phyloP scores from a whole-genome alignment of 2,113 vertebrate species.

The Pogona vitticeps region DNA sequence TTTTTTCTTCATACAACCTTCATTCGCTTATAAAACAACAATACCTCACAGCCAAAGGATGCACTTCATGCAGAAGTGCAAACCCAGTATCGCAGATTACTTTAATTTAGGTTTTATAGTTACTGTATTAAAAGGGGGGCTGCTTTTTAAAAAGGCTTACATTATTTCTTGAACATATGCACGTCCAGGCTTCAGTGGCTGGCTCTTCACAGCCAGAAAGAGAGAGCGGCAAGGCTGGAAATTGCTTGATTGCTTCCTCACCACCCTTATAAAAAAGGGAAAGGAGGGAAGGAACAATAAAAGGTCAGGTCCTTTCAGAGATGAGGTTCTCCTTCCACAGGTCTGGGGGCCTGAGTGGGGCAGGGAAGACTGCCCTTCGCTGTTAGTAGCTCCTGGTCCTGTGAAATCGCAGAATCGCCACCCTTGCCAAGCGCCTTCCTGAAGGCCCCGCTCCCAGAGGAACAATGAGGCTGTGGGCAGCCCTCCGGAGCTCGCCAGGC shows the following conservation, averaged over 20 bases:
- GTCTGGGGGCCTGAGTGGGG: no score
- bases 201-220: no score
- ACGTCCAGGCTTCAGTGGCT: background rate
- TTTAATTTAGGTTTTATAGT: background rate
- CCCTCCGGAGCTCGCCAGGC: background rate
- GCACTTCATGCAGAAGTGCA: background rate
- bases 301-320: background rate
- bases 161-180: background rate
- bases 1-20: no score
- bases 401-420: background rate
- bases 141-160: background rate
- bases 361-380: background rate
- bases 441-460: background rate
- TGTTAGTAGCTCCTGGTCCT: background rate
- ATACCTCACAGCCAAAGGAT: no score
- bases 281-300: background rate
- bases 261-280: background rate
- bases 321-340: no score
- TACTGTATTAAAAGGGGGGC: no score
- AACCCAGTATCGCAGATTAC: background rate
- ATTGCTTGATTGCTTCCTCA: background rate
- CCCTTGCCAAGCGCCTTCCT: background rate
- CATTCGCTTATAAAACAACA: no score
- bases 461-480: background rate
- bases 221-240: background rate